phyloP scores from a whole-genome alignment of 2,797 vertebrate species.

The Balearica regulorum region DNA sequence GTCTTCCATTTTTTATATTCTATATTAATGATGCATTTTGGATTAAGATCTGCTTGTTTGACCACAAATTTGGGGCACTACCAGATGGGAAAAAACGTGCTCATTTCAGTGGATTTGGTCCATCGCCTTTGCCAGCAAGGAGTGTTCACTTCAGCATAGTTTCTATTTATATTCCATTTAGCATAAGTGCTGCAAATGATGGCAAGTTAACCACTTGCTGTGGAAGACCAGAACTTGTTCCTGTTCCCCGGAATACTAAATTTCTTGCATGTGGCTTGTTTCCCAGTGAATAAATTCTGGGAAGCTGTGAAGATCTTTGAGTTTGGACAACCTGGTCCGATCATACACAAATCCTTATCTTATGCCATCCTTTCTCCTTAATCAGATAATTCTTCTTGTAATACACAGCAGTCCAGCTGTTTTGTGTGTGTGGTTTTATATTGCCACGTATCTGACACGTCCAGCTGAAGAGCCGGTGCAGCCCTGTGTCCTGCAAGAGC shows the following conservation, averaged over 20 bases:
- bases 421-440: not conserved
- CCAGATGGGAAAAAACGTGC: not conserved
- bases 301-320: not conserved
- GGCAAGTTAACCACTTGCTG: not conserved
- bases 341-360: not conserved
- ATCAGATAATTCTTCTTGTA: not conserved
- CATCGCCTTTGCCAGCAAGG: not conserved
- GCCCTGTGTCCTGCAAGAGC: not conserved
- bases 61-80: not conserved
- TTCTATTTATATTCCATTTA: not conserved
- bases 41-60: not conserved
- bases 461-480: not conserved
- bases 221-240: not conserved
- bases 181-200: not conserved
- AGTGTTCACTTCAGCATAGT: not conserved
- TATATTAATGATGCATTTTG: not conserved
- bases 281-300: not conserved
- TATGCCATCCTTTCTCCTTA: not conserved
- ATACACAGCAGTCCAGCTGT: fast-evolving
- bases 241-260: not conserved
- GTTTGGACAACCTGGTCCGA: not conserved
- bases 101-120: not conserved
- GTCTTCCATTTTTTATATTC: not conserved
- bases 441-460: fast-evolving
- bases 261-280: not conserved